Evolutionary conservation across 2,797 vertebrate genomes (phyloP).

Genomic region (Glyptemys insculpta): DNA sequence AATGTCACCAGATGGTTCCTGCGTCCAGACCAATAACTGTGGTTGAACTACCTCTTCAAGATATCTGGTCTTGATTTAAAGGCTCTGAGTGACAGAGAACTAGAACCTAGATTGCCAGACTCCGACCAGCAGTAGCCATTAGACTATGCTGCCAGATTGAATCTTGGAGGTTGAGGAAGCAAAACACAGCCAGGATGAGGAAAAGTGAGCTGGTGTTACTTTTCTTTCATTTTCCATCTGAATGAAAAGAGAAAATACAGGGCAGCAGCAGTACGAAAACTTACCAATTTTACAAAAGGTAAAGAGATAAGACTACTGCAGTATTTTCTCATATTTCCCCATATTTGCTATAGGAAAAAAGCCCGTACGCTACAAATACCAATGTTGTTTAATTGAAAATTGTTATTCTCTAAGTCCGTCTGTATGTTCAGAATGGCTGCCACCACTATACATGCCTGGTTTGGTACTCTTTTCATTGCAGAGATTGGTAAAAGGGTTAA

Average conservation of each 20-base stretch:
- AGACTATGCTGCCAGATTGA: conserved; percentile 8
- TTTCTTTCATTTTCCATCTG: accelerated
- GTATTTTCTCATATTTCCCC: neutral
- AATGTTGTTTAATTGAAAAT: neutral
- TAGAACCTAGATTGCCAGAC: neutral
- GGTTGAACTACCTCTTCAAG: neutral
- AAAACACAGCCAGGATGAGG: neutral
- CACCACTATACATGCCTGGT: neutral
- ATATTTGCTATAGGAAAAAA: neutral
- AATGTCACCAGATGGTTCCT: neutral
- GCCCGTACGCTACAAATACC: neutral
- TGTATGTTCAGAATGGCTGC: neutral
- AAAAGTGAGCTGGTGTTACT: neutral
- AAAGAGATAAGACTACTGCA: neutral
- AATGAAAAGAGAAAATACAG: neutral
- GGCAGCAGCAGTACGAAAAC: neutral
- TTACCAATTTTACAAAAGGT: neutral
- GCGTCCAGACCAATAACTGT: neutral
- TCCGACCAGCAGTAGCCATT: neutral
- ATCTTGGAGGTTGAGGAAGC: neutral
- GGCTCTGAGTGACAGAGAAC: neutral
- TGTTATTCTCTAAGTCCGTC: neutral
- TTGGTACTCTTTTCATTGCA: neutral
- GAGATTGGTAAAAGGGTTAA: neutral
- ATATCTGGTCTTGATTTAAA: neutral